Evolutionary conservation across 2,113 vertebrate genomes (phyloP), one percentile per base, ranked within the genome.

Genomic region (Gobius niger): DNA sequence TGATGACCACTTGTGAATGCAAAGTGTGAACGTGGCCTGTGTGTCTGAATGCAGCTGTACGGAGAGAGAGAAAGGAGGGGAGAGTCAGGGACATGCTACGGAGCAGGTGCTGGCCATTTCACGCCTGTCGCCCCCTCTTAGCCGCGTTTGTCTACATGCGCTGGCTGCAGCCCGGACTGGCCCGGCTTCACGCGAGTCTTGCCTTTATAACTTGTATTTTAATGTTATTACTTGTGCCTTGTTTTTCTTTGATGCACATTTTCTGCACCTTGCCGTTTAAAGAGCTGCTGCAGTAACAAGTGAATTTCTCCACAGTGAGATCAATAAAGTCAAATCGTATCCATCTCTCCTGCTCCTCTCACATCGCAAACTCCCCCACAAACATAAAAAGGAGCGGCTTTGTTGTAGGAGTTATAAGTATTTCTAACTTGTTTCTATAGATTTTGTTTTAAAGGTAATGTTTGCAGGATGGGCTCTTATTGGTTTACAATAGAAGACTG

Each of bases 101-200:
- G 68, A 88, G 84, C 85, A 90, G 91, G 91, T 91, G 84, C 71
- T 88, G 86, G 81, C 85, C 87, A 90, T 91, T 91, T 91, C 90
- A 91, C 78, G 85, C 87, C 86, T 85, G 90, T 91, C 89, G 69
- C 71, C 67, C 82, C 82, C 82, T 82, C 78, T 90, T 80, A 86
- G 81, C 69, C 75, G 73, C 13, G 83, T 88, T 89, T 88, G 85
- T 85, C 82, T 78, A 82, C 88, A 88, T 63, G 40, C 72, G 70
- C 73, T 78, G 78, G 70, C 81, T 85, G 85, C 87, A 85, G 82
- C 67, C 73, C 78, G 68, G 66, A 73, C 82, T 70, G 72, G 79
- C 83, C 77, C 73, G 65, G 24, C 70, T 46, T 74, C 42, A 41
- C 59, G 67, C n/a, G 60, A 34, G 5, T 34, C 24, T 34, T 34